Conservation (phyloP, 2,113 vertebrate genomes). For the Empidonax alnorum region DNA sequence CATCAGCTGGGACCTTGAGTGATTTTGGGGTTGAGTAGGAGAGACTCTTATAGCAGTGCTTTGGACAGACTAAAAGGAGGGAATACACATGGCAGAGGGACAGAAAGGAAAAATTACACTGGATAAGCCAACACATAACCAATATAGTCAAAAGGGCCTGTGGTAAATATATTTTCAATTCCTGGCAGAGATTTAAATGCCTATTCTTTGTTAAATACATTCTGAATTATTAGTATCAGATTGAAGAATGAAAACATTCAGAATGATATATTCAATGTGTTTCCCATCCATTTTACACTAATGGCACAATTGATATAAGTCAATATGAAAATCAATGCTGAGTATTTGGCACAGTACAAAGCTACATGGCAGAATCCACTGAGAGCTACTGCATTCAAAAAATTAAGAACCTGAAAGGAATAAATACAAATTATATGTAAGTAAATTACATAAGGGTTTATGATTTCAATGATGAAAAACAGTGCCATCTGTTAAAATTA, state of each 20-base stretch:
- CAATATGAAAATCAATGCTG: slow-evolving; percentile 58
- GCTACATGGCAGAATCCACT: slow-evolving; percentile 2
- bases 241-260: slow-evolving; percentile 48
- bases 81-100: neutral
- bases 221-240: slow-evolving; percentile 54
- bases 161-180: slow-evolving; percentile 1
- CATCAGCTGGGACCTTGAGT: neutral
- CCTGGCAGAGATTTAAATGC: slow-evolving; percentile 9
- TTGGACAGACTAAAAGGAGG: neutral
- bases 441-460: slow-evolving; percentile 48
- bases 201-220: slow-evolving; percentile 26
- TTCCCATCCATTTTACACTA: slow-evolving; percentile 33
- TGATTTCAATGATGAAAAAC: slow-evolving; percentile 18
- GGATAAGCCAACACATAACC: neutral
- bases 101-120: neutral
- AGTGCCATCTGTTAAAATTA: slow-evolving; percentile 46
- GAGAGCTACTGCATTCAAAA: slow-evolving; percentile 23
- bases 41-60: neutral
- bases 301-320: slow-evolving; percentile 53
- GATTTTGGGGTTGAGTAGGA: neutral
- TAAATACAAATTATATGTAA: slow-evolving; percentile 48
- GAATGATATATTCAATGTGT: slow-evolving; percentile 1
- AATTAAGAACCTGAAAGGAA: slow-evolving; percentile 41
- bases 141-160: neutral
- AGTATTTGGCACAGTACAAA: slow-evolving; percentile 16